Percentiles rank a stretch among this genome's conserved stretches.
phyloP scores from a whole-genome alignment of 2,113 vertebrate genomes.

The Furnarius figulus region DNA sequence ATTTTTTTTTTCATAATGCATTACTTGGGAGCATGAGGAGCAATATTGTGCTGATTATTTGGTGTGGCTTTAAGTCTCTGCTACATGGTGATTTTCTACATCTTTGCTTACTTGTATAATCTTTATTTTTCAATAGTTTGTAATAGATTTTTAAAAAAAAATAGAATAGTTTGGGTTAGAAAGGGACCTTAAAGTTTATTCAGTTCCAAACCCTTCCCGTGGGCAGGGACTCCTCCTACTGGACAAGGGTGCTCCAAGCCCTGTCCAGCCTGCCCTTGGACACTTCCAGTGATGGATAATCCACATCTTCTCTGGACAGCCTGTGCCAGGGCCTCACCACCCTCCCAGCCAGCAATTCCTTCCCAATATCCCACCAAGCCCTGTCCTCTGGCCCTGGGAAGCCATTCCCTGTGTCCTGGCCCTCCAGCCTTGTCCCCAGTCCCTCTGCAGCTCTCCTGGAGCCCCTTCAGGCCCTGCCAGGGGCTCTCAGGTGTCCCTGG shows the following conservation, averaged over 20 bases:
- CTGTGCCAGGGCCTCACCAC: neutral
- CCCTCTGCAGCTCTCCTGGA: neutral
- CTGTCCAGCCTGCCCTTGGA: rapidly evolving
- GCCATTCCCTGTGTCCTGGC: neutral
- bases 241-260: rapidly evolving
- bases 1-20: neutral
- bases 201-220: neutral
- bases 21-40: neutral
- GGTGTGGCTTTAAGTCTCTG: neutral
- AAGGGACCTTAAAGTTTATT: neutral
- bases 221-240: neutral
- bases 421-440: neutral
- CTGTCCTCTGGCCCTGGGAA: neutral
- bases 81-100: neutral
- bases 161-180: neutral
- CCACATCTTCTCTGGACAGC: neutral
- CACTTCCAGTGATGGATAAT: neutral
- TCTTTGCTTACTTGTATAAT: neutral
- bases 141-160: neutral
- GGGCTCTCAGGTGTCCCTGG: neutral
- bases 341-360: neutral
- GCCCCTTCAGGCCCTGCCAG: neutral
- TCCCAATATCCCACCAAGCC: neutral
- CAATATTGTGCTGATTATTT: neutral
- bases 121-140: neutral